Base-by-base conservation (phyloP, 2,888 invertebrate genomes). In the Dendrolimus houi region DNA sequence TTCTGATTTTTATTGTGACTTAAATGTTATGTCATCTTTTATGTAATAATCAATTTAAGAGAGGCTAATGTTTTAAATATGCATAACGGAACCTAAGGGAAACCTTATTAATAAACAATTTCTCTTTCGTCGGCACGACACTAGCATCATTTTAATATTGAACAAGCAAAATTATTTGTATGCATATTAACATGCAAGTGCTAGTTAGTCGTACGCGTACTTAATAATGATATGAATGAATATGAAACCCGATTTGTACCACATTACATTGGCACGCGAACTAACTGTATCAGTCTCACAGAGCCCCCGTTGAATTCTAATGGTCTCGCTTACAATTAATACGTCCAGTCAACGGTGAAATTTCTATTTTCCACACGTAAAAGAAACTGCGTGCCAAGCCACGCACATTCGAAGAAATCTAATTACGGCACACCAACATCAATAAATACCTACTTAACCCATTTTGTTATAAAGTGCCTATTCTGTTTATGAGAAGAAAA, bases 331-430 rank as follows among this genome's bases (percentile, higher is more conserved):
- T 80, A 84, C 88, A 89, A 90, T 90, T 90, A 90, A 84, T 83
- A 83, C 79, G 75, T 72, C 85, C 89, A 89, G 77, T 88, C 85
- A 89, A 89, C 90, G 83, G 85, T 90, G 85, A 81, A 88, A 87
- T 90, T 90, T 90, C 90, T 89, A 90, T 90, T 90, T 89, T 88
- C 87, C 78, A 86, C 88, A 88, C 87, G 89, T 88, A 89, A 89
- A 89, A 88, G 90, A 89, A 90, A 90, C 83, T 76, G 81, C 84
- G 81, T 82, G 78, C 82, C 84, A 69, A 68, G 71, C 72, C 73
- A 75, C 74, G 75, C 69, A 79, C 78, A 81, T 76, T 79, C 75
- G 64, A 84, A 81, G 87, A 87, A 86, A 87, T 84, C 83, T 82
- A 81, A 84, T 82, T 79, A 76, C 74, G 74, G 72, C 74, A 78